These are phyloP conservation scores for Thunnus maccoyii DNA, from an alignment of 2,113 vertebrate genomes.

Conservation along the genomic window DNA sequence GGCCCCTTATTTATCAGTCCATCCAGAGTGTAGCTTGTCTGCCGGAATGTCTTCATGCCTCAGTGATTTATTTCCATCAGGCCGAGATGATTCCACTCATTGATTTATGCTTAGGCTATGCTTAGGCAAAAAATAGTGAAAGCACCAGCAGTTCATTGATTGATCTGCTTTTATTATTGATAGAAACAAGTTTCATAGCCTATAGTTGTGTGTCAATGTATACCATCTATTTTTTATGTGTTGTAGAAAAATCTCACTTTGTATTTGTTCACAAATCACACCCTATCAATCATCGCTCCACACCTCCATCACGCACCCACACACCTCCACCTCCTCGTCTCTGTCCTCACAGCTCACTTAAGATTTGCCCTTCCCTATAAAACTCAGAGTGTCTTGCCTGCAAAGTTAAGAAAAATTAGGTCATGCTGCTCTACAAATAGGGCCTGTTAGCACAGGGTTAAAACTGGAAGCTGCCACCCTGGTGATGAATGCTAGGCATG, in stretches of 20 bases:
- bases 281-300: not conserved
- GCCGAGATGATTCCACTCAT: too few species aligned
- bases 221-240: too few species aligned
- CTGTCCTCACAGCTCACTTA: not conserved
- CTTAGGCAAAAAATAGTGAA: too few species aligned
- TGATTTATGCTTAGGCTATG: too few species aligned
- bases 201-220: too few species aligned
- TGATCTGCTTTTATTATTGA: too few species aligned
- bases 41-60: too few species aligned
- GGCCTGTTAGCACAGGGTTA: constrained; percentile 29
- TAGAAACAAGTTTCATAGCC: too few species aligned
- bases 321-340: not conserved
- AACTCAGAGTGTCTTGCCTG: not conserved
- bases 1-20: not conserved
- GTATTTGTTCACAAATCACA: too few species aligned
- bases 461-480: constrained; percentile 32
- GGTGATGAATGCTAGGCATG: constrained; percentile 30
- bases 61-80: not conserved
- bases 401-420: constrained; percentile 11
- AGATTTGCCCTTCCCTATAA: not conserved
- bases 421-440: constrained; percentile 36
- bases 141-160: too few species aligned
- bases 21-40: not conserved
- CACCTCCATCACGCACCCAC: not conserved
- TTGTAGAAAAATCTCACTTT: not conserved